Conservation (phyloP, 2,113 vertebrate species). For the Chroicocephalus ridibundus region DNA sequence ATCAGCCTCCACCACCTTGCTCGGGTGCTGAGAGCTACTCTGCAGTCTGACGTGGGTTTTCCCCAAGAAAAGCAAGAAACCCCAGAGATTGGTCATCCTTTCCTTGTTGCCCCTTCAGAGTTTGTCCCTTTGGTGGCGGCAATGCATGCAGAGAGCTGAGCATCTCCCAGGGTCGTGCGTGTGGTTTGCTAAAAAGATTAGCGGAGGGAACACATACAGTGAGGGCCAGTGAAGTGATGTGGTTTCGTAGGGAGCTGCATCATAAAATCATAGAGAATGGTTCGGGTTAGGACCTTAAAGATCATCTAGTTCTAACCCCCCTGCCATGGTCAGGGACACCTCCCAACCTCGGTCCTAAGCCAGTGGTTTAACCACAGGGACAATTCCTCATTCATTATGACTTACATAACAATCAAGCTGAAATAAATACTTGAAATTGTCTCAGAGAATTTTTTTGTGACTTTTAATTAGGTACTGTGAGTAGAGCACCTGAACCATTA, state of each 20-base stretch:
- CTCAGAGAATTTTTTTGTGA: background rate
- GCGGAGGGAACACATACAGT: background rate
- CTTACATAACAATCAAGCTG: background rate
- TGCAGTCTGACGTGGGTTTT: background rate
- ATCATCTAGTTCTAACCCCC: too few species aligned
- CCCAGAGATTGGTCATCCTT: background rate
- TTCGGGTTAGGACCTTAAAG: too few species aligned
- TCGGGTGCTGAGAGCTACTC: background rate
- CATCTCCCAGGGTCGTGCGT: background rate
- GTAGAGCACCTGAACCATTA: conserved; percentile 3
- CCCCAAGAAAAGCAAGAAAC: background rate
- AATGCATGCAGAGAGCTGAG: background rate
- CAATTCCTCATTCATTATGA: background rate
- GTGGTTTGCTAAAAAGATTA: background rate
- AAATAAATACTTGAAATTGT: background rate
- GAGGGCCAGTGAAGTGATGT: background rate
- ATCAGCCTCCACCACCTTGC: background rate
- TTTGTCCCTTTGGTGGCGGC: background rate
- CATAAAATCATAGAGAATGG: too few species aligned
- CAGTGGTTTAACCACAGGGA: background rate
- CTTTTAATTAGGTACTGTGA: conserved; percentile 15
- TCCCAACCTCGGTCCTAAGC: background rate
- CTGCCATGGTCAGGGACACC: too few species aligned
- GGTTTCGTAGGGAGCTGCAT: background rate
- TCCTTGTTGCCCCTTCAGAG: background rate